Evolutionary conservation across 1,140 invertebrate species (phyloP).

Genomic region (Delia radicum): DNA sequence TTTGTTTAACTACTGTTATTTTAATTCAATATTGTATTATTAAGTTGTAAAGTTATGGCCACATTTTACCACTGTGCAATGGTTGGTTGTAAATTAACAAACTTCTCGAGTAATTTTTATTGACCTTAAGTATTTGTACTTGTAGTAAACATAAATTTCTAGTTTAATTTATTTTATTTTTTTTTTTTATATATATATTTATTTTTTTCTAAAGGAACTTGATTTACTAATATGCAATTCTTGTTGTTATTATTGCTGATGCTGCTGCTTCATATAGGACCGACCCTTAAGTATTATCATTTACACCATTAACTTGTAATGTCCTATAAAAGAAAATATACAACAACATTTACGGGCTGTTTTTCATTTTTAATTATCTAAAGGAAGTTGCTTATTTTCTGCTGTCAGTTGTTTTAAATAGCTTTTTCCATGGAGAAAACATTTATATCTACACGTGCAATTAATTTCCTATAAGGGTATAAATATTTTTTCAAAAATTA

Average conservation of each 20-base stretch:
- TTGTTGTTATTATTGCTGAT: neutral
- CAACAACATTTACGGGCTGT: neutral
- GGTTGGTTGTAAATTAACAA: neutral
- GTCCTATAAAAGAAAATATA: neutral
- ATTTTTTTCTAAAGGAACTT: neutral
- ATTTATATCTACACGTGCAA: neutral
- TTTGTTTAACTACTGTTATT: no score
- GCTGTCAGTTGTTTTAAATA: neutral
- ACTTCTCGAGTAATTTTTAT: constrained; percentile 8
- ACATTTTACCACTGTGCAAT: no score
- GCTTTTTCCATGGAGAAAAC: neutral
- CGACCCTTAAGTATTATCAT: neutral
- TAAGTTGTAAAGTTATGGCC: no score
- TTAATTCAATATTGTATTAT: no score
- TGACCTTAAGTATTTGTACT: neutral
- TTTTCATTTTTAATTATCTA: constrained; percentile 21
- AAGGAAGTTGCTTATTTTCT: constrained; percentile 15
- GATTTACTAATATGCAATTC: neutral
- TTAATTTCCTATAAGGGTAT: constrained; percentile 11
- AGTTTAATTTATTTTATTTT: neutral
- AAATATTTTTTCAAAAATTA: no score
- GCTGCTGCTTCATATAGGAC: neutral
- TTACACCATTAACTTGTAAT: constrained; percentile 12
- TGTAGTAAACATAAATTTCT: neutral
- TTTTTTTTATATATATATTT: neutral